Evolutionary conservation across 1,140 invertebrate species (phyloP).

Genomic region (Drosophila pseudoobscura): DNA sequence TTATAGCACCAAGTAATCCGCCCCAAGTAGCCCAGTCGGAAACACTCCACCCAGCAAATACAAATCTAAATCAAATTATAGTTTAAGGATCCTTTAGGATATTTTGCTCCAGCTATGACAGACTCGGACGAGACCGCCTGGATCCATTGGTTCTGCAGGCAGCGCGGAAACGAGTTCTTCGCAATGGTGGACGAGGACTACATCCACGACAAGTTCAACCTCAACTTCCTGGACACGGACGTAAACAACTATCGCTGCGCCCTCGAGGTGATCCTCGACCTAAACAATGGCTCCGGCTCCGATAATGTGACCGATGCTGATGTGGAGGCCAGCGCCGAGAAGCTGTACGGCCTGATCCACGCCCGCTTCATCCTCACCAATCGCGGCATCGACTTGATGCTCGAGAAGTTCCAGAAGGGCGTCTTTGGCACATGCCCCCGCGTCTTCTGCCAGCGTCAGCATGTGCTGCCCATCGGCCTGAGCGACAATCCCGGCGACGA

Average conservation of each 20-base stretch:
- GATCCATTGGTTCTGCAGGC: constrained; percentile 72
- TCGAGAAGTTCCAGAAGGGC: constrained; percentile 99
- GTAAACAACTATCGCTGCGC: constrained; percentile 68
- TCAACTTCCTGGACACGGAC: constrained; percentile 63
- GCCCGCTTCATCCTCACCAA: constrained; percentile 99
- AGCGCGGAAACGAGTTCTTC: constrained; percentile 73
- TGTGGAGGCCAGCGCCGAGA: constrained; percentile 99
- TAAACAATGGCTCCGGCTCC: constrained; percentile 93
- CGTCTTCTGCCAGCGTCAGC: constrained; percentile 98
- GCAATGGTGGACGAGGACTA: constrained; percentile 69
- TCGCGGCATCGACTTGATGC: constrained; percentile 99
- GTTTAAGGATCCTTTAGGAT: not conserved
- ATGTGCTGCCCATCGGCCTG: constrained; percentile 96
- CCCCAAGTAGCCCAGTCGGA: not conserved
- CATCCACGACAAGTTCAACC: constrained; percentile 71
- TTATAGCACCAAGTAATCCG: too few relatives aligned
- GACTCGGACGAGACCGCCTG: constrained; percentile 66
- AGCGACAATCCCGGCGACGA: constrained; percentile 99
- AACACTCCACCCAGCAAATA: not conserved
- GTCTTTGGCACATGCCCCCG: constrained; percentile 99
- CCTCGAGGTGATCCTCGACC: constrained; percentile 62
- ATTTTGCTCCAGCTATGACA: constrained; percentile 32
- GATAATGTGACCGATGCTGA: constrained; percentile 98
- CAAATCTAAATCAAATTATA: not conserved
- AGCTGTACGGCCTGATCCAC: constrained; percentile 99